These are phyloP conservation scores for Mirounga angustirostris DNA, from an alignment of 2,113 vertebrate genomes.

Conservation along the genomic window DNA sequence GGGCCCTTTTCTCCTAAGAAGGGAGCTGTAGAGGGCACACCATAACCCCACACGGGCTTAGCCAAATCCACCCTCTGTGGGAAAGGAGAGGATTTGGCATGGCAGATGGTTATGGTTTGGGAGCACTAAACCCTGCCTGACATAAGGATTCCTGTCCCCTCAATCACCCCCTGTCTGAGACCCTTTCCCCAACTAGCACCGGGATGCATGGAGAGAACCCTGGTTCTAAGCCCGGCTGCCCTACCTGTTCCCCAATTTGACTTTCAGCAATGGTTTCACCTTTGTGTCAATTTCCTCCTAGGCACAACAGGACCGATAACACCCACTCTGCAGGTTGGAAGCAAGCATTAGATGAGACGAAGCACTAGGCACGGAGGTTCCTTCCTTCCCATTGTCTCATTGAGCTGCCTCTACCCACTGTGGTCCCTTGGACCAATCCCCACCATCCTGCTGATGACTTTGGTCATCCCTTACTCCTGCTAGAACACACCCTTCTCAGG, in stretches of 20 bases:
- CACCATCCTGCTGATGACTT: accelerated
- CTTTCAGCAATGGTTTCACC: accelerated
- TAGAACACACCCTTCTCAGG: accelerated
- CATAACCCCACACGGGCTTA: accelerated
- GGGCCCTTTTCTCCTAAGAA: neutral
- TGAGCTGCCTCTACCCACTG: accelerated
- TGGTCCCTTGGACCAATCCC: accelerated
- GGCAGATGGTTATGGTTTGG: accelerated
- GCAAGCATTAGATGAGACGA: accelerated
- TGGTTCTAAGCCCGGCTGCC: neutral
- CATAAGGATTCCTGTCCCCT: accelerated
- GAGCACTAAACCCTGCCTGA: neutral
- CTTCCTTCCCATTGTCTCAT: accelerated
- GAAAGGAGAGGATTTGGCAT: accelerated
- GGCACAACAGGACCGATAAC: accelerated
- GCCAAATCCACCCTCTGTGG: neutral
- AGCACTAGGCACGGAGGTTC: accelerated
- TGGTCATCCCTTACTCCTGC: accelerated
- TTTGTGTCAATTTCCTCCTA: accelerated
- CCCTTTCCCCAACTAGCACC: accelerated
- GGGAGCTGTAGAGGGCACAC: neutral
- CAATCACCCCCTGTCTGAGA: neutral
- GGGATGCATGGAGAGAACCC: accelerated
- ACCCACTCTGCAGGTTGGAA: accelerated
- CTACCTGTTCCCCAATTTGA: neutral